Evolutionary conservation across 1,140 invertebrate genomes (phyloP).

Genomic region (Bombus affinis): DNA sequence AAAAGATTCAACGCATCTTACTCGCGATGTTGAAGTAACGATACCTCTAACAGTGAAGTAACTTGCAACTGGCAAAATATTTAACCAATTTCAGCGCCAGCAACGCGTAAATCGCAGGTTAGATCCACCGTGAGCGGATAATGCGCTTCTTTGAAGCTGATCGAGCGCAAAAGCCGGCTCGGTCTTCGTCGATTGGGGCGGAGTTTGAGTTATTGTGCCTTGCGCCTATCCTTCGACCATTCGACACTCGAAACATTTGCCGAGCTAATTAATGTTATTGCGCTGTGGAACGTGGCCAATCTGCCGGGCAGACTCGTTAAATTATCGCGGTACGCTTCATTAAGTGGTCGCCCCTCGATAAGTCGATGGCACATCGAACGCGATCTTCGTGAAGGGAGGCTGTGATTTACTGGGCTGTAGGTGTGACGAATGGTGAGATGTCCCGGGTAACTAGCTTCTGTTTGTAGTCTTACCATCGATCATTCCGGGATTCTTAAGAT

Average conservation of each 20-base stretch:
- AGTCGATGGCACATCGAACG: constrained; percentile 32
- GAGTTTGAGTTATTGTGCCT: constrained; percentile 64
- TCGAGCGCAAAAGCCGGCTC: background rate
- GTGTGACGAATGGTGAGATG: background rate
- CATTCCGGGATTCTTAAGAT: background rate
- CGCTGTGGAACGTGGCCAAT: constrained; percentile 61
- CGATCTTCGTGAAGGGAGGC: background rate
- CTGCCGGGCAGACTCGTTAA: constrained; percentile 64
- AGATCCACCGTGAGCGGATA: constrained; percentile 18
- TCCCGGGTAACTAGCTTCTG: background rate
- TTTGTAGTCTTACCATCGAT: background rate
- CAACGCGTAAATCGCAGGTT: constrained; percentile 19
- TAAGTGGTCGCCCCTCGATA: constrained; percentile 52
- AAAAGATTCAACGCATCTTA: background rate
- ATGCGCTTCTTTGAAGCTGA: constrained; percentile 23
- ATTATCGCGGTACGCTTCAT: constrained; percentile 65
- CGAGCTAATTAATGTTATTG: constrained; percentile 65
- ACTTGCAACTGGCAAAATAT: background rate
- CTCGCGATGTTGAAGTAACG: background rate
- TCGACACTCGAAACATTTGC: constrained; percentile 56
- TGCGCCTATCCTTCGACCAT: constrained; percentile 41
- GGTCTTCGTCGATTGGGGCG: background rate
- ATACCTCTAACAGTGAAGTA: background rate
- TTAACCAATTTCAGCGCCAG: background rate
- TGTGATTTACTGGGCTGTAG: constrained; percentile 4